Percentiles rank a stretch among this genome's conserved stretches.
phyloP scores from a whole-genome alignment of 2,113 vertebrate genomes.

The Lamprologus lemairii region DNA sequence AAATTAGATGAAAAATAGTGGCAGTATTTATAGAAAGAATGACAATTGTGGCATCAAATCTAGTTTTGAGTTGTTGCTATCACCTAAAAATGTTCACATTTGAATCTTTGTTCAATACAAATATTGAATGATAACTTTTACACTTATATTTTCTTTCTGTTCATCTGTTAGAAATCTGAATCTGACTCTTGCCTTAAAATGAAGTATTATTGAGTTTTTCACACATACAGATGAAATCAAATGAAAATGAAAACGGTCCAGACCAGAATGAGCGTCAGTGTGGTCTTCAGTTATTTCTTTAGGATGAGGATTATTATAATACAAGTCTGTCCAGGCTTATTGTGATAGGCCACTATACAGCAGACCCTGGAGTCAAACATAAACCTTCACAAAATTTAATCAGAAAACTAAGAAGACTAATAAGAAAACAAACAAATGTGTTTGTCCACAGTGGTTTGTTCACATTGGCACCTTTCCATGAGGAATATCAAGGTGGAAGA shows the following conservation, averaged over 20 bases:
- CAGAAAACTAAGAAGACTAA: not conserved
- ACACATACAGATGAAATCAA: not conserved
- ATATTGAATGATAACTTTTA: not conserved
- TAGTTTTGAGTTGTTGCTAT: not conserved
- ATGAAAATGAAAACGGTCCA: not conserved
- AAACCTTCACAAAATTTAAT: not conserved
- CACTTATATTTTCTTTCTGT: not conserved
- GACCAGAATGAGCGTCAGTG: not conserved
- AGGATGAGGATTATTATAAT: not conserved
- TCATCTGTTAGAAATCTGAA: not conserved
- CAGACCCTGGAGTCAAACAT: not conserved
- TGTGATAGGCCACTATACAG: not conserved
- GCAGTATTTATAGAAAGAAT: not conserved
- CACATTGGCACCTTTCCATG: not conserved
- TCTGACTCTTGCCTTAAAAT: not conserved
- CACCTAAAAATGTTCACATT: not conserved
- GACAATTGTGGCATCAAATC: accelerated
- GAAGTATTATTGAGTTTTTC: not conserved
- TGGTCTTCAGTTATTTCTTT: not conserved
- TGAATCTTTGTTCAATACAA: not conserved
- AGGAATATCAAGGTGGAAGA: not conserved
- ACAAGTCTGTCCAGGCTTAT: not conserved
- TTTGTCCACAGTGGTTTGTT: not conserved
- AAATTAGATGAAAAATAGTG: not conserved
- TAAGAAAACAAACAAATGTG: not conserved